phyloP scores from a whole-genome alignment of 2,797 vertebrate species.

The Carcharodon carcharias region DNA sequence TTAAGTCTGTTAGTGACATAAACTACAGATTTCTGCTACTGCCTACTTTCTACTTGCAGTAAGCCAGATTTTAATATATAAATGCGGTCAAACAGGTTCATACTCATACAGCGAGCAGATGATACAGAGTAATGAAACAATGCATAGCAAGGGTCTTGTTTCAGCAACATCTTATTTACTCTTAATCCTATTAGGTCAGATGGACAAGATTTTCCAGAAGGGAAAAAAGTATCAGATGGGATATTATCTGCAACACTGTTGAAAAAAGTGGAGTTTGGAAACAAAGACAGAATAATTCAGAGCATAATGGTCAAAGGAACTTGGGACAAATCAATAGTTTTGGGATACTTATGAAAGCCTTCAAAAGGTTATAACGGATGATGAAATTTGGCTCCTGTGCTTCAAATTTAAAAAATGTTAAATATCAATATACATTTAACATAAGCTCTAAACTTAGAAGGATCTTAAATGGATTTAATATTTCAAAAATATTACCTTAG shows the following conservation, averaged over 20 bases:
- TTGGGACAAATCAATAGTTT: background rate
- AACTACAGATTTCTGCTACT: background rate
- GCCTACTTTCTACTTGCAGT: background rate
- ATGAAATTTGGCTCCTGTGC: background rate
- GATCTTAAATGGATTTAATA: background rate
- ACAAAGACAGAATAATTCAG: background rate
- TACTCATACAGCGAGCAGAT: background rate
- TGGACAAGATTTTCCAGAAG: background rate
- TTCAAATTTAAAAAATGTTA: background rate
- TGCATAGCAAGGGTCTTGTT: background rate
- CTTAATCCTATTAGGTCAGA: background rate
- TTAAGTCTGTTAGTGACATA: background rate
- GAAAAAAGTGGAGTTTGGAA: background rate
- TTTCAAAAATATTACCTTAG: slow-evolving; percentile 69
- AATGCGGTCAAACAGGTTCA: background rate
- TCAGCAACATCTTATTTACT: background rate
- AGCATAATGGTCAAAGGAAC: background rate
- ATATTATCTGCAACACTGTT: background rate
- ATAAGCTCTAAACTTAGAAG: background rate
- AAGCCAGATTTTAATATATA: background rate
- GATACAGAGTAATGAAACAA: background rate
- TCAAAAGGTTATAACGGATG: background rate
- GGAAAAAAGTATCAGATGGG: background rate
- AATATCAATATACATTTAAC: background rate
- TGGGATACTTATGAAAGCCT: background rate